These are phyloP conservation scores for Centroberyx gerrardi DNA, from an alignment of 2,797 vertebrate genomes.

Conservation along the genomic window DNA sequence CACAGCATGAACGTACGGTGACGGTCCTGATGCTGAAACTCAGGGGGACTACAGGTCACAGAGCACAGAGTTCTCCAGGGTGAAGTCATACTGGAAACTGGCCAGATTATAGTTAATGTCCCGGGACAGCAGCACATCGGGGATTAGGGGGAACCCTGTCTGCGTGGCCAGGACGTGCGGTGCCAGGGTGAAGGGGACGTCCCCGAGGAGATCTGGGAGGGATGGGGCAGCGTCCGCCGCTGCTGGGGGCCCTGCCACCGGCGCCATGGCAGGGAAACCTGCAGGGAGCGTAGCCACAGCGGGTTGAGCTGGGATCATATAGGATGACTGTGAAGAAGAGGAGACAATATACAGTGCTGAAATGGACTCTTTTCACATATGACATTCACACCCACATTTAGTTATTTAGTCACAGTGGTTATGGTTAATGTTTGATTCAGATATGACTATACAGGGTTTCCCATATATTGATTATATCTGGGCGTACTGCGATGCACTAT, in stretches of 20 bases:
- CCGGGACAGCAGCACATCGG: constrained; percentile 86
- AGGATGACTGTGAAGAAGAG: constrained; percentile 54
- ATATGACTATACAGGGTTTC: no score
- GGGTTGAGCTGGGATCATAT: constrained; percentile 16
- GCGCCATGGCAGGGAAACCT: constrained; percentile 45
- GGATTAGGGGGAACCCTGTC: constrained; percentile 79
- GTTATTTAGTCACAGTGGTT: neutral
- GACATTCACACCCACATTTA: neutral
- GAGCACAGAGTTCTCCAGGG: constrained; percentile 96
- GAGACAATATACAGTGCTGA: neutral
- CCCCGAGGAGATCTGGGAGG: constrained; percentile 90
- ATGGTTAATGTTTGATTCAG: neutral
- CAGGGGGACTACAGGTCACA: constrained; percentile 80
- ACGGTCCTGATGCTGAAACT: neutral
- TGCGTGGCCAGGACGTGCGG: constrained; percentile 92
- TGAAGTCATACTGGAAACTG: constrained; percentile 96
- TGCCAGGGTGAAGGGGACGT: constrained; percentile 94
- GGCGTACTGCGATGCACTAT: no score
- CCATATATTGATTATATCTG: no score
- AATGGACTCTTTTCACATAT: neutral
- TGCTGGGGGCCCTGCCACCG: constrained; percentile 44
- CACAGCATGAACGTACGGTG: neutral
- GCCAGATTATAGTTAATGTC: constrained; percentile 90
- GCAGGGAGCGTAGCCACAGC: constrained; percentile 5
- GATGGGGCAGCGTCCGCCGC: constrained; percentile 79